Base-by-base conservation (phyloP, 23 tunicate genomes). In the Styela clava region DNA sequence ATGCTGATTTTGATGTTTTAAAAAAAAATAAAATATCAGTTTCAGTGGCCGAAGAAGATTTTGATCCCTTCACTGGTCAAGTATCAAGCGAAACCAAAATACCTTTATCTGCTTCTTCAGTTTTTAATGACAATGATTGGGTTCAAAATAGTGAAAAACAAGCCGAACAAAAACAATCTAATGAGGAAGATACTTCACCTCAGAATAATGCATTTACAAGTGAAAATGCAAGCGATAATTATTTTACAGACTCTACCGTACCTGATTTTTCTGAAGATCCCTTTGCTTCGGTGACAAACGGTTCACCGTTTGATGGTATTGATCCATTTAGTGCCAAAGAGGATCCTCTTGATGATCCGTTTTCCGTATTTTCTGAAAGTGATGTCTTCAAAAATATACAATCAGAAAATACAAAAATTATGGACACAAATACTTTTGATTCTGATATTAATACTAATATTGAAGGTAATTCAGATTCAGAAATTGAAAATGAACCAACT, bases 281-380 rank as follows among this genome's bases (percentile, higher is more conserved):
- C 30, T 67, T 67, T 67, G 31, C 31, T 16, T 24, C 30, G 12
- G 31, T 16, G 0, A 67, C 32, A 16, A 67, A 27, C 30, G 23
- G 22, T 67, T 67, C 71, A 16, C 71, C 71, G 19, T 73, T 73
- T 34, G 78, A 73, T 34, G 52, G 78, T 31, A 22, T 73, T n/a
- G 78, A 73, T 73, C 78, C 78, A 25, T 73, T 86, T 65, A 84
- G 74, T 3, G 89, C 79, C 12, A 19, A 64, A 7, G 70, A 64
- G 9, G 71, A 69, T 33, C 61, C 51, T 63, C 62, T 51, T 2
- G 78, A 79, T 67, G 89, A 86, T 62, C 89, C 89, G 20, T 86
- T 86, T 73, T 74, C 71, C 22, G 32, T 29, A 27, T 67, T 78
- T 36, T 72, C 79, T 31, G 69, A 33, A 5, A 79, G 72, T 34